Percentiles rank a stretch among this genome's conserved stretches.
Conservation (phyloP, 1,140 invertebrate species). For the Ostrea denselamellosa region DNA sequence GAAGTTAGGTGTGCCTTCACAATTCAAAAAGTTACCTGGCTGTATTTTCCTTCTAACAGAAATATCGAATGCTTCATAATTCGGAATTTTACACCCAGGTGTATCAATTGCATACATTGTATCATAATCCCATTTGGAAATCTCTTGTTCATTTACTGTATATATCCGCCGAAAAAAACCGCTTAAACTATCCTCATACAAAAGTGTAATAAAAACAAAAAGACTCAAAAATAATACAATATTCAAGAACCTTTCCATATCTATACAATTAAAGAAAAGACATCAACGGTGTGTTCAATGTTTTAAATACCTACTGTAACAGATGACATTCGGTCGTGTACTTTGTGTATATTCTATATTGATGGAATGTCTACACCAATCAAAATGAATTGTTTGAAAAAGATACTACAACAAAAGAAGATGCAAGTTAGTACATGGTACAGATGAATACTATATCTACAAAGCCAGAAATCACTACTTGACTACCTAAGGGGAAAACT, state of each 20-base stretch:
- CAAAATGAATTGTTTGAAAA: too few relatives aligned
- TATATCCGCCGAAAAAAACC: background rate
- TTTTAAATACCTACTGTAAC: too few relatives aligned
- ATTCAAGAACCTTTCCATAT: conserved; percentile 3
- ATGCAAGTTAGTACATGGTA: too few relatives aligned
- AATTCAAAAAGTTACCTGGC: background rate
- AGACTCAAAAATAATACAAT: background rate
- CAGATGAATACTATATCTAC: too few relatives aligned
- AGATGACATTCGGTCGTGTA: too few relatives aligned
- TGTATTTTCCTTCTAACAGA: conserved; percentile 25
- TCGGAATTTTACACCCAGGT: conserved; percentile 50
- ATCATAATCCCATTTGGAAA: background rate
- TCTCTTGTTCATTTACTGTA: background rate
- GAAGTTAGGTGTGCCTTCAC: background rate
- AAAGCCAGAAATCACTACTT: too few relatives aligned
- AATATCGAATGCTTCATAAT: conserved; percentile 43
- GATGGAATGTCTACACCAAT: too few relatives aligned
- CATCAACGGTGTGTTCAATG: too few relatives aligned
- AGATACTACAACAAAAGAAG: too few relatives aligned
- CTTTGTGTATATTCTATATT: too few relatives aligned
- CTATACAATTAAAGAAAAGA: background rate
- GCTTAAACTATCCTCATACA: background rate
- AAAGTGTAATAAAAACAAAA: background rate
- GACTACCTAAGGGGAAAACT: too few relatives aligned
- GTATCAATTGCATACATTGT: conserved; percentile 37